Evolutionary conservation across 1,140 invertebrate genomes (phyloP).

Genomic region (Drosophila tani): DNA sequence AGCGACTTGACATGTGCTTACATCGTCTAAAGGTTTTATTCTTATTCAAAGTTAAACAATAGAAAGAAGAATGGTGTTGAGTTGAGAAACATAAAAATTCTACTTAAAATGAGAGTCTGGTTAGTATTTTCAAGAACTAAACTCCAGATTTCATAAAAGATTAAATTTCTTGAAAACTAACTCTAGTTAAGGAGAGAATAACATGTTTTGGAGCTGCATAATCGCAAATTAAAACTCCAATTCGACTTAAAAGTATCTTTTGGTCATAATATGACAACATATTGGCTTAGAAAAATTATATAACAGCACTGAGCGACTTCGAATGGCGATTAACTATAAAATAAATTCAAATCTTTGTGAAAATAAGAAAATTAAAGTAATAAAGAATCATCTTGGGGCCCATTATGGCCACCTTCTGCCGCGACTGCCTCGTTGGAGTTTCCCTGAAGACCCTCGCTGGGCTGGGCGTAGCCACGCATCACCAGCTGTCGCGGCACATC

Average conservation of each 20-base stretch:
- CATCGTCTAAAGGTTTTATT: slow-evolving; percentile 1
- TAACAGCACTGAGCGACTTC: not conserved
- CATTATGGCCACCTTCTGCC: too few species aligned
- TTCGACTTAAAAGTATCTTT: not conserved
- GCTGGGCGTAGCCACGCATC: slow-evolving; percentile 35
- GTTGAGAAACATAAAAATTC: too few species aligned
- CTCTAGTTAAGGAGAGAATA: too few species aligned
- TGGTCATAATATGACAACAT: not conserved
- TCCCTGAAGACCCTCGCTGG: not conserved
- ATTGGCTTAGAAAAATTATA: not conserved
- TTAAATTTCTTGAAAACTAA: not conserved
- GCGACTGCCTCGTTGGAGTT: not conserved
- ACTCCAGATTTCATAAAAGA: too few species aligned
- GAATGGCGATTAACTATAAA: too few species aligned
- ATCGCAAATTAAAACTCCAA: too few species aligned
- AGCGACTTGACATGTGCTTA: slow-evolving; percentile 25
- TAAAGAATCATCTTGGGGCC: too few species aligned
- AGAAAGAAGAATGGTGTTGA: too few species aligned
- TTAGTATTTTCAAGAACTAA: too few species aligned
- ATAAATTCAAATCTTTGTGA: not conserved
- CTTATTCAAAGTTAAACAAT: not conserved
- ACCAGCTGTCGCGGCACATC: slow-evolving; percentile 33
- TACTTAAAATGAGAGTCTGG: too few species aligned
- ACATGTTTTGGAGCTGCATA: too few species aligned
- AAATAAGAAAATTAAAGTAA: not conserved